Conservation (phyloP, 64 coral and sea anemone genomes). For the Montipora sp. region DNA sequence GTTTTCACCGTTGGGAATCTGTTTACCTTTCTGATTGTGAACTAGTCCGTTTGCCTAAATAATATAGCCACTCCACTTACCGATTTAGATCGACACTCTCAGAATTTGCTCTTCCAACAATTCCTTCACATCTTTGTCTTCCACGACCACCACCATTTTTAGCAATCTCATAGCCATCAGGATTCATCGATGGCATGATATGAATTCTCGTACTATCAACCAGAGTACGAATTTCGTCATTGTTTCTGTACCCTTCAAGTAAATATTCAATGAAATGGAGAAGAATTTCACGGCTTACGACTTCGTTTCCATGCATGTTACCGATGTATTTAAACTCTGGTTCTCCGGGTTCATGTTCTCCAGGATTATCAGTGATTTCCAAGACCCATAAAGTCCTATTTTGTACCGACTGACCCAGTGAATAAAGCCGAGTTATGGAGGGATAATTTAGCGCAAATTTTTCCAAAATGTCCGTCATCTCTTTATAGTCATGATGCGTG, state of each 20-base stretch:
- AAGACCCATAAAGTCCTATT: slow-evolving; percentile 82
- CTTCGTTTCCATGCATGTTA: slow-evolving; percentile 98
- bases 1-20: too few relatives aligned
- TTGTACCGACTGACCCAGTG: slow-evolving; percentile 75
- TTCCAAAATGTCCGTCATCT: slow-evolving; percentile 74
- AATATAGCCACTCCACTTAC: slow-evolving; percentile 1
- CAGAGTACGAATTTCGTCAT: slow-evolving; percentile 73
- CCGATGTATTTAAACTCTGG: slow-evolving; percentile 98
- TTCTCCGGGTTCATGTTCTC: slow-evolving; percentile 81
- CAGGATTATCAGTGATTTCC: slow-evolving; percentile 91
- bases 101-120: slow-evolving; percentile 70
- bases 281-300: slow-evolving; percentile 92
- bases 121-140: slow-evolving; percentile 32
- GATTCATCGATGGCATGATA: slow-evolving; percentile 98
- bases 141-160: background rate
- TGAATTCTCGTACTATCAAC: slow-evolving; percentile 90
- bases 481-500: slow-evolving; percentile 85
- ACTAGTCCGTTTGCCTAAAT: background rate
- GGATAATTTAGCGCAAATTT: slow-evolving; percentile 44
- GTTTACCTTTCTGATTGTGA: too few relatives aligned
- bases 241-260: slow-evolving; percentile 70
- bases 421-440: slow-evolving; percentile 74
- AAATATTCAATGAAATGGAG: slow-evolving; percentile 83
- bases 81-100: slow-evolving; percentile 82
- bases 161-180: slow-evolving; percentile 89